These are phyloP conservation scores for Apteryx owenii DNA, from an alignment of 2,113 vertebrate species.

Conservation along the genomic window DNA sequence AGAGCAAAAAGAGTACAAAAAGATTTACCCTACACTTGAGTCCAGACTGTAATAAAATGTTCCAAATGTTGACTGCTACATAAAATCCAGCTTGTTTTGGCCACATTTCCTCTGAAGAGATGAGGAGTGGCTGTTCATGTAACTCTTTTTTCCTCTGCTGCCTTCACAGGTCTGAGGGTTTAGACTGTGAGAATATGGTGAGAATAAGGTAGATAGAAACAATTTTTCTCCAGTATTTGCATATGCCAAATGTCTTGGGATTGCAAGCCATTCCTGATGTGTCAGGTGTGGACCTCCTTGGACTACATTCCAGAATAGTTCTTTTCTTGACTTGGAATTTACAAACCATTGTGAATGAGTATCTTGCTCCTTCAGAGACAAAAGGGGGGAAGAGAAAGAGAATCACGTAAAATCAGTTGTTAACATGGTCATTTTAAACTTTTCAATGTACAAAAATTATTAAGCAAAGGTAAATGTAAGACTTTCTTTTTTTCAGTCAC, in stretches of 20 bases:
- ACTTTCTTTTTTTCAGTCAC: background rate
- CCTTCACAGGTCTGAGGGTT: background rate
- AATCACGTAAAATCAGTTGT: background rate
- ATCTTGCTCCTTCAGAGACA: background rate
- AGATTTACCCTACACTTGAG: background rate
- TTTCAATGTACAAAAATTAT: background rate
- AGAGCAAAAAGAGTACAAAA: background rate
- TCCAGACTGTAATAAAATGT: background rate
- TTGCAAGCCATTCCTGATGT: background rate
- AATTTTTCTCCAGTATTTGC: background rate
- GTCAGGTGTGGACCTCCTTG: background rate
- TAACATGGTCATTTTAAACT: accelerated
- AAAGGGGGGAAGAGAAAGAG: accelerated
- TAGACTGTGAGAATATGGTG: background rate
- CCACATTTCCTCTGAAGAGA: background rate
- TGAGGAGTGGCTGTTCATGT: background rate
- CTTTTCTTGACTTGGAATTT: background rate
- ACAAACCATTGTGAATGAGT: background rate
- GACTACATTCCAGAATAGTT: background rate
- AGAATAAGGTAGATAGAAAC: background rate
- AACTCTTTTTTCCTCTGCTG: background rate
- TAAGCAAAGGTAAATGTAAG: background rate
- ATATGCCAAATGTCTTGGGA: background rate
- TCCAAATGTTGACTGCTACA: background rate
- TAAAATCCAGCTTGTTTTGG: background rate